Evolutionary conservation across 2,113 vertebrate species (phyloP), one percentile per base, ranked within the genome.

Genomic region (Paedocypris sp.): DNA sequence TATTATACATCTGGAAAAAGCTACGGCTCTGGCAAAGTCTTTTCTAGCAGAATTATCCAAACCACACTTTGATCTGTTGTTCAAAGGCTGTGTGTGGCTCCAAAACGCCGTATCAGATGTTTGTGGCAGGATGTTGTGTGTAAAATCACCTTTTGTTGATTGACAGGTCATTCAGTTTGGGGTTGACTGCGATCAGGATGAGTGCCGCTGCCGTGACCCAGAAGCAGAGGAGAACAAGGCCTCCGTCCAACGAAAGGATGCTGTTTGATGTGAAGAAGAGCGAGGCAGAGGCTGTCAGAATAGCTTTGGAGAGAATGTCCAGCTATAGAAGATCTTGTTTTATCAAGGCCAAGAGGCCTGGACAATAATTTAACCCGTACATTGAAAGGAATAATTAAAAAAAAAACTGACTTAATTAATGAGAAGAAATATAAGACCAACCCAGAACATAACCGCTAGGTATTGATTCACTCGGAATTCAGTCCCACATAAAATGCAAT

Each of bases 151-250:
- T 62, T 48, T 23, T 32, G 12, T 64, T 31, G 63, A 64, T 48
- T 6, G 36, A 13, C 71, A 98, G 92, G 94, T 98, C 67, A 90
- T 96, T 75, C 91, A 88, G 1, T 98, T 98, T 57, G 92, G 91
- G 65, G 90, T 86, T 0, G 91, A 94, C 77, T 98, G 94, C 41
- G 86, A 92, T 69, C 82, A 84, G 69, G 94, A 97, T 0, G 94
- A 97, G 56, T 98, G 94, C 78, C 90, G 90, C 2, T 98, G 94
- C 75, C 90, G 90, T 0, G 94, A 98, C 78, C 94, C 91, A 0
- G 83, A 85, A 2, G 93, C 93, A 0, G 92, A 93, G 69, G 94
- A 98, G 85, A 97, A 98, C 78, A 90, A 77, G 66, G 78, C 54
- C 58, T 74, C 64, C 74, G 71, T 52, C 66, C 78, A 74, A 64